Percentiles rank a stretch among this genome's conserved stretches.
phyloP scores from a whole-genome alignment of 2,888 invertebrate genomes.

The Strigamia maritima region DNA sequence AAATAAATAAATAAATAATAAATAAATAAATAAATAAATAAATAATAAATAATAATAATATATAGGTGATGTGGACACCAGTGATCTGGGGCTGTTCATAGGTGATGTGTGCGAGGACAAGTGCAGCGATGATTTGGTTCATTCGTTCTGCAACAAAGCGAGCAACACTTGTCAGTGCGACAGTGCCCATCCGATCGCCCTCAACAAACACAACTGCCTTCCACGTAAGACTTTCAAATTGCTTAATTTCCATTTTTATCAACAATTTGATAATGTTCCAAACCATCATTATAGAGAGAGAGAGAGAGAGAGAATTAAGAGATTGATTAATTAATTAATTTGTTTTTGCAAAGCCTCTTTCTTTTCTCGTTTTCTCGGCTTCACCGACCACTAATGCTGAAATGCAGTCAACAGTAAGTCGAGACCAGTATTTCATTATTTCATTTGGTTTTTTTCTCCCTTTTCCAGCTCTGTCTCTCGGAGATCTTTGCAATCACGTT shows the following conservation, averaged over 20 bases:
- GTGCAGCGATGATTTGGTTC: slow-evolving; percentile 69
- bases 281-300: no score
- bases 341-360: background rate
- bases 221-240: slow-evolving; percentile 65
- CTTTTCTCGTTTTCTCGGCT: background rate
- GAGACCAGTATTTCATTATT: no score
- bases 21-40: no score
- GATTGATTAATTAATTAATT: background rate
- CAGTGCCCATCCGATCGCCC: slow-evolving; percentile 73
- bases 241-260: background rate
- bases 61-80: background rate
- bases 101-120: slow-evolving; percentile 73
- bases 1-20: no score
- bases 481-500: slow-evolving; percentile 82
- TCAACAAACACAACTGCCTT: slow-evolving; percentile 71
- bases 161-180: slow-evolving; percentile 73
- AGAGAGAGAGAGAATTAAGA: no score
- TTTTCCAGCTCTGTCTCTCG: slow-evolving; percentile 72
- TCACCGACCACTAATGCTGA: no score
- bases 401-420: no score
- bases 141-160: slow-evolving; percentile 70
- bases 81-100: slow-evolving; percentile 64
- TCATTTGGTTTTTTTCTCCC: slow-evolving; percentile 39
- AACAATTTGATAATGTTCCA: no score
- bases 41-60: no score